Percentiles rank a stretch among this genome's conserved stretches.
Conservation (phyloP, 2,888 invertebrate genomes). For the Pammene aurita region DNA sequence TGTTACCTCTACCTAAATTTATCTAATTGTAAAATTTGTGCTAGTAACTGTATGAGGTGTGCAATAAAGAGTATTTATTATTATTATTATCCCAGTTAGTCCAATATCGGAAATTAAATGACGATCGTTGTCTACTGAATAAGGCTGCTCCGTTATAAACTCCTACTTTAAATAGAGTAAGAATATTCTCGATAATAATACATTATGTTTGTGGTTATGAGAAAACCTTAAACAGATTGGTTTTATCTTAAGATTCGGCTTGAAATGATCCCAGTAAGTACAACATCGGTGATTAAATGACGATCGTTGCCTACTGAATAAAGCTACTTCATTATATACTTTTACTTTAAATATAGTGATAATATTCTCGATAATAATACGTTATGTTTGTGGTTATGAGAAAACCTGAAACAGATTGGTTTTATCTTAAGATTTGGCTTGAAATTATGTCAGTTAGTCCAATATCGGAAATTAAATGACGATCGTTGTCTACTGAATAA, state of each 20-base stretch:
- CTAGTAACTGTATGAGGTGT: no score
- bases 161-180: slow-evolving; percentile 4
- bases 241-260: slow-evolving; percentile 50
- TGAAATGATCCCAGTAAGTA: slow-evolving; percentile 70
- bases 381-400: background rate
- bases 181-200: background rate
- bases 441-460: no score
- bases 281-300: slow-evolving; percentile 70
- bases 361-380: background rate
- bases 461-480: no score
- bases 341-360: background rate
- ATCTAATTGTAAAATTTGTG: no score
- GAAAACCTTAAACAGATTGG: background rate
- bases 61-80: no score
- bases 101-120: slow-evolving; percentile 71
- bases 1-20: no score
- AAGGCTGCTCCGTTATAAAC: slow-evolving; percentile 18
- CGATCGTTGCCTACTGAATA: slow-evolving; percentile 47
- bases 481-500: no score
- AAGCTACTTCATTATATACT: slow-evolving; percentile 20
- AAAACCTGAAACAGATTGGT: background rate
- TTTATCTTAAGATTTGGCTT: background rate
- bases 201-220: background rate
- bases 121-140: slow-evolving; percentile 47
- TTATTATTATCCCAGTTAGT: slow-evolving; percentile 68